These are phyloP conservation scores for Bathynomus jamesi DNA, from an alignment of 1,140 invertebrate species.

Conservation along the genomic window DNA sequence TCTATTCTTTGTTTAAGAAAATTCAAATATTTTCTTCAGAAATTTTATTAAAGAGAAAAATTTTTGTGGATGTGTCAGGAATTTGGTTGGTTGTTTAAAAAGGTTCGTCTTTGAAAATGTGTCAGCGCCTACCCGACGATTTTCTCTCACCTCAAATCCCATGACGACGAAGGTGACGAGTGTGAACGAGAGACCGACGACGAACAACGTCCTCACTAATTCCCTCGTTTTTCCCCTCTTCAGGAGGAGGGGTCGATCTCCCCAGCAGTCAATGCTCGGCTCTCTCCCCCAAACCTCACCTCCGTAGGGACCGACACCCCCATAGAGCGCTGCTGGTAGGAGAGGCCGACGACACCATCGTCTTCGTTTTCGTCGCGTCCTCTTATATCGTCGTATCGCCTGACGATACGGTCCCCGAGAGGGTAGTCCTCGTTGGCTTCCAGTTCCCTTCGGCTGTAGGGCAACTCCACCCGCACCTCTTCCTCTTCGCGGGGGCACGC, in stretches of 20 bases:
- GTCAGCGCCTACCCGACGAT: no score
- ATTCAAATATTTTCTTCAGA: no score
- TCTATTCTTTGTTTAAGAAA: no score
- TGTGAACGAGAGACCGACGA: background rate
- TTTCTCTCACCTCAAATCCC: background rate
- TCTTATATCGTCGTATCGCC: background rate
- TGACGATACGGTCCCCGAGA: background rate
- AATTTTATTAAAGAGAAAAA: background rate
- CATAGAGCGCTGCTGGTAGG: background rate
- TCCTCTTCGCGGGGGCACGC: background rate
- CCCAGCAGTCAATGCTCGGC: background rate
- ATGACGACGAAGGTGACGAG: background rate
- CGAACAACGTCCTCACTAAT: background rate
- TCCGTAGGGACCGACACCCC: background rate
- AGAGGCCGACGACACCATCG: background rate
- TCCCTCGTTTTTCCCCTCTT: background rate
- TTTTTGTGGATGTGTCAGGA: background rate
- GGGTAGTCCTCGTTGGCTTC: background rate
- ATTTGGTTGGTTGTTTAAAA: no score
- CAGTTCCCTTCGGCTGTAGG: background rate
- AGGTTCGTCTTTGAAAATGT: no score
- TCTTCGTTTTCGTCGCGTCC: background rate
- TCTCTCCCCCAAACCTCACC: background rate
- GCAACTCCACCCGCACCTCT: background rate
- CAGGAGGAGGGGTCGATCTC: background rate